Base-by-base conservation (phyloP, 37 sponge, comb jelly and placozoan species). In the Geodia barretti region DNA sequence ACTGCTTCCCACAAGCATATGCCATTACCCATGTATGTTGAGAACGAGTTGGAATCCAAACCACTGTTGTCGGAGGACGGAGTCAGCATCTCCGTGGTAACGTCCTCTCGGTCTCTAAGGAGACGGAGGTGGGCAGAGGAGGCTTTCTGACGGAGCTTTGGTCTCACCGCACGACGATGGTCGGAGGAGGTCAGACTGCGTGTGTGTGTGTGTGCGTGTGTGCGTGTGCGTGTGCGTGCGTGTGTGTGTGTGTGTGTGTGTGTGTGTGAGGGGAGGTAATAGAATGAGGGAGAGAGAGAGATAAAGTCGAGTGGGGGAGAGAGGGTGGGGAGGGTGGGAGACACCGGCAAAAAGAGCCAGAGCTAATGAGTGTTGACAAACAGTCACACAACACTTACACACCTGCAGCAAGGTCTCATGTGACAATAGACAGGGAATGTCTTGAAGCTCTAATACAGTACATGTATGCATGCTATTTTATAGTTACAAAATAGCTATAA, bases 1-100 rank as follows among this genome's bases (percentile, higher is more conserved):
- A 63, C 20, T 20, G 20, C 20, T 14, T 59, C 19, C 20, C 20
- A 20, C 60, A 25, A 72, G 14, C 41, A 14, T 25, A 58, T n/a
- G n/a, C n/a, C n/a, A n/a, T 60, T 66, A 89, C 85, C 84, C 92
- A 92, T 84, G 40, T 92, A 92, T 3, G 93, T 88, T 29, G 93
- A 84, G 76, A 84, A 92, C 0, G 86, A 31, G 38, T 84, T 85
- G 39, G 79, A 81, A 42, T 92, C 93, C 3, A 90, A 8, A 4
- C 5, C 36, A 8, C 19, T 2, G 32, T 21, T 4, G 1, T 41
- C 25, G 0, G 77, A 24, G n/a, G 74, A n/a, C 0, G 66, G 54
- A 32, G 78, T 35, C 3, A 1, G 24, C 28, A 93, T 20, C 59
- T 93, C 94, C 0, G 87, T 42, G 36, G 76, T 61, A 0, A 90